Evolutionary conservation across 1,140 invertebrate genomes (phyloP).

Genomic region (Procambarus virginalis): DNA sequence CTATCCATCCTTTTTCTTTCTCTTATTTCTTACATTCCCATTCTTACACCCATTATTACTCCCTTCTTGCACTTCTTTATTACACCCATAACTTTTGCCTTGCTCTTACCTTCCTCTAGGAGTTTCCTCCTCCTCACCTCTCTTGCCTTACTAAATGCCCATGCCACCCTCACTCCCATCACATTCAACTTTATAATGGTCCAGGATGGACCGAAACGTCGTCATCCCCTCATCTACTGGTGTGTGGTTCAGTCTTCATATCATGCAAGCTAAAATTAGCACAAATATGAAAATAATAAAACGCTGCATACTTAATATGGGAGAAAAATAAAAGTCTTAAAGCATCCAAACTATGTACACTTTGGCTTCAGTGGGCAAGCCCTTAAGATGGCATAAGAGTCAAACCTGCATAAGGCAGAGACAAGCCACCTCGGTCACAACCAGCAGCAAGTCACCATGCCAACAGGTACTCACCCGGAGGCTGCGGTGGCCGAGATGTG

Average conservation of each 20-base stretch:
- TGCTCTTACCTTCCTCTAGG: no score
- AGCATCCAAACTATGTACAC: constrained; percentile 61
- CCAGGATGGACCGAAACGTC: no score
- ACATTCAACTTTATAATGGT: no score
- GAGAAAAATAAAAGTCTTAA: constrained; percentile 26
- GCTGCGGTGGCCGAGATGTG: constrained; percentile 46
- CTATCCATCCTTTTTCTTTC: no score
- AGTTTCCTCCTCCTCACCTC: no score
- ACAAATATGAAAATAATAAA: constrained; percentile 32
- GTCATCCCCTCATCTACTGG: no score
- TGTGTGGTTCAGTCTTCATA: neutral
- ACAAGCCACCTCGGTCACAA: neutral
- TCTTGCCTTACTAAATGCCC: no score
- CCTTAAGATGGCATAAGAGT: neutral
- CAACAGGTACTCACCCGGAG: constrained; percentile 71
- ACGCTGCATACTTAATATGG: constrained; percentile 53
- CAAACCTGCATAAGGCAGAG: constrained; percentile 9
- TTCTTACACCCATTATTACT: no score
- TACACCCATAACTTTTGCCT: no score
- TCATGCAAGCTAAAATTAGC: constrained; percentile 55
- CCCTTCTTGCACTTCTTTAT: no score
- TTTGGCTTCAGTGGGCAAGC: constrained; percentile 50
- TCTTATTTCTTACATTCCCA: no score
- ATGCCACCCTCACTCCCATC: no score
- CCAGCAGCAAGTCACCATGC: constrained; percentile 58